A percentile compares a stretch with the other conserved stretches of the same genome.
phyloP scores from a whole-genome alignment of 1,140 invertebrate genomes.

The Eufriesea mexicana region DNA sequence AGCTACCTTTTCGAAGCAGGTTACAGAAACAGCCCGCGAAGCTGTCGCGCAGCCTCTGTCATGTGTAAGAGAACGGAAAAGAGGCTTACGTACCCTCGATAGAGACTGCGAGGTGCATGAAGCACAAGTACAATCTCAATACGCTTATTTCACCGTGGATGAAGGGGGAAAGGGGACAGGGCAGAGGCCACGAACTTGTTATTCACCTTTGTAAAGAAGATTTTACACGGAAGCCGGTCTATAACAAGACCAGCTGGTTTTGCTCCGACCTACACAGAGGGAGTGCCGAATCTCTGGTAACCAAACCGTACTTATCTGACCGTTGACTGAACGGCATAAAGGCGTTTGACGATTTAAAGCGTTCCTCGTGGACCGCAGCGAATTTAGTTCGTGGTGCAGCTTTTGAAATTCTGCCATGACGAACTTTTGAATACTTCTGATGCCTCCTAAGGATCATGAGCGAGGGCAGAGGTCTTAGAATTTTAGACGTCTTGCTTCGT shows the following conservation, averaged over 20 bases:
- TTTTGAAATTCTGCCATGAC: not conserved
- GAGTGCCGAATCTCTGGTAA: not conserved
- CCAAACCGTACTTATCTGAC: conserved; percentile 15
- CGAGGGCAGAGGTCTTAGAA: too few relatives aligned
- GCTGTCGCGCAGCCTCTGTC: not conserved
- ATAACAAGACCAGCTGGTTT: conserved; percentile 1
- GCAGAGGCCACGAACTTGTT: not conserved
- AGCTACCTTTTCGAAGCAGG: not conserved
- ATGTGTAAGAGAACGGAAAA: conserved; percentile 40
- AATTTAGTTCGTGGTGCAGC: not conserved
- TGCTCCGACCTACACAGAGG: not conserved
- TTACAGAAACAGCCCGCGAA: conserved; percentile 15
- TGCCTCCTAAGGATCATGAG: too few relatives aligned
- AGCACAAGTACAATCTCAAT: conserved; percentile 26
- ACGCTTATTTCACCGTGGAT: conserved; percentile 11
- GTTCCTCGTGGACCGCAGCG: not conserved
- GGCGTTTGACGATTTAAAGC: conserved; percentile 17
- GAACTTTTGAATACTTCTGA: not conserved
- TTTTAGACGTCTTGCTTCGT: too few relatives aligned
- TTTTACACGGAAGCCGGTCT: not conserved
- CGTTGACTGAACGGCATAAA: conserved; percentile 10
- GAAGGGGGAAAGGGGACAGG: not conserved
- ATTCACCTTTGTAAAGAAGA: conserved; percentile 31
- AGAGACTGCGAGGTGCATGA: conserved; percentile 23
- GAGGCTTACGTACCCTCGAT: conserved; percentile 36